Evolutionary conservation across 2,113 vertebrate species (phyloP), one percentile per base, ranked within the genome.

Genomic region (Gallinago jamesoni): DNA sequence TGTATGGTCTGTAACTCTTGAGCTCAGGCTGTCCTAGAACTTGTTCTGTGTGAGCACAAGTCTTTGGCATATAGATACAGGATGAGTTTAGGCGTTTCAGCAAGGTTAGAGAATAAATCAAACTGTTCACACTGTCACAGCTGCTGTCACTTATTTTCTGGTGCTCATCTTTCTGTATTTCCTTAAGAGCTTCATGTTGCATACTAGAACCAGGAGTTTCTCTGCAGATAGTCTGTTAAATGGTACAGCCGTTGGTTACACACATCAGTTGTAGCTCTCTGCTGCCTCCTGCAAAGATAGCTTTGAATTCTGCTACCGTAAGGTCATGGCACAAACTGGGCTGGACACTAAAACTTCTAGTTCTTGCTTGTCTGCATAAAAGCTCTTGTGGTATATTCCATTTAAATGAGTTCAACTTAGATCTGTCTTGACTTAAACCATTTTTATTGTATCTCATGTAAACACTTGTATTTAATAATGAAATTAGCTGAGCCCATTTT

Each of bases 391-490:
- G 53, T 37, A 12, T 17, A 45, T 16, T 41, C 47, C 11, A 18
- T 50, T 78, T 39, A 67, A 74, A 78, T 56, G 12, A 41, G 37
- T 20, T 47, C 28, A 20, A 10, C 80, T 81, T 48, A 45, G 73
- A 45, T 50, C 17, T 62, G 1, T 30, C 41, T 74, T 41, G 68
- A 27, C 21, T 52, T 53, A 43, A 52, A 1, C 28, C 0, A 0
- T n/a, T 90, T 53, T 50, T 66, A 0, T n/a, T 53, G 27, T 15
- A 73, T 41, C 41, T 67, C 10, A 2, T 45, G 14, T 47, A 41
- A 53, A 17, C 62, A 10, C 50, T 62, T 41, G 15, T 66, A 18
- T 81, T 66, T 48, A 43, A 24, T 35, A 59, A 56, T 66, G 16
- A 77, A 60, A 74, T 27, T 11, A 37, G 30, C 39, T 12, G 11